Conservation (phyloP, 2,797 vertebrate genomes). For the Babyrousa celebensis region DNA sequence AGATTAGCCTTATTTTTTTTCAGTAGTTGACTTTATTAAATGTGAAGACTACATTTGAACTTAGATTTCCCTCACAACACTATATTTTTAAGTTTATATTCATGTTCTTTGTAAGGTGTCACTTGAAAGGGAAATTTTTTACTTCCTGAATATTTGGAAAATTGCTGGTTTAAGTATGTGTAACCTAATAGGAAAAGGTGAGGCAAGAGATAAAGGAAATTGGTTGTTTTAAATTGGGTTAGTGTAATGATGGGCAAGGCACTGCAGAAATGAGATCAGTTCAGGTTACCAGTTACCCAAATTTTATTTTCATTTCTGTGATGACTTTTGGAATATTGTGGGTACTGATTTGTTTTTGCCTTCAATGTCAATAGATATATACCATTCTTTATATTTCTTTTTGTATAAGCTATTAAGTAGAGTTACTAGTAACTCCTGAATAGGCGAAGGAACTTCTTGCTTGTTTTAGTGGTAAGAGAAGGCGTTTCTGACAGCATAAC, state of each 20-base stretch:
- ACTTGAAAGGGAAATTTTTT: slow-evolving; percentile 44
- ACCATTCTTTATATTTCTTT: slow-evolving; percentile 45
- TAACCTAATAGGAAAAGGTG: background rate
- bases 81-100: slow-evolving; percentile 45
- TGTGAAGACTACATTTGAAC: background rate
- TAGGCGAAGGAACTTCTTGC: slow-evolving; percentile 15
- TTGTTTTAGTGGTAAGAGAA: background rate
- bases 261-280: slow-evolving; percentile 31
- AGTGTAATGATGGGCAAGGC: slow-evolving; percentile 21
- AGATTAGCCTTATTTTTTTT: background rate
- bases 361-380: slow-evolving; percentile 20
- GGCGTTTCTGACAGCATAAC: background rate
- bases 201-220: slow-evolving; percentile 30
- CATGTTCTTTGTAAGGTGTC: background rate
- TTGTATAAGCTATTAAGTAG: background rate
- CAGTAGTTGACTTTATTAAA: background rate
- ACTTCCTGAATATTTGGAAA: slow-evolving; percentile 38
- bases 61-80: slow-evolving; percentile 27
- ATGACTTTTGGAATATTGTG: background rate
- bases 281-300: slow-evolving; percentile 23
- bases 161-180: background rate
- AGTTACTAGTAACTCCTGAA: background rate
- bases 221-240: slow-evolving; percentile 42
- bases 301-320: slow-evolving; percentile 42
- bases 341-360: background rate